Conservation (phyloP, 1,140 invertebrate genomes). For the Phthorimaea operculella region DNA sequence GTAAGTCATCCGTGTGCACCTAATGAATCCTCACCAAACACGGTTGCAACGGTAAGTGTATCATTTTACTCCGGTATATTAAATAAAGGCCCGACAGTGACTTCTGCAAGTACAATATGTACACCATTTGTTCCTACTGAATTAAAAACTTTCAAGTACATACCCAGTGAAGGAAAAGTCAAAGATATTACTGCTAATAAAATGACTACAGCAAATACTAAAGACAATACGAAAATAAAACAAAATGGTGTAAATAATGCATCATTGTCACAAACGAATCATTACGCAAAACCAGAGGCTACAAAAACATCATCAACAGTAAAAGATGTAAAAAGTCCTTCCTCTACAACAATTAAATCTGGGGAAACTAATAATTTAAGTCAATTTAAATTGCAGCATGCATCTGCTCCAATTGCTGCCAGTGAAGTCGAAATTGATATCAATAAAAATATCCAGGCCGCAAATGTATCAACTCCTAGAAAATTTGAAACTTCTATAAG, state of each 20-base stretch:
- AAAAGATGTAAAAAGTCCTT: neutral
- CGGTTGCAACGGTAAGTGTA: too few species aligned
- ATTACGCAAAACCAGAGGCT: neutral
- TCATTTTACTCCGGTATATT: too few species aligned
- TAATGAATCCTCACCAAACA: too few species aligned
- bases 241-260: neutral
- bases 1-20: too few species aligned
- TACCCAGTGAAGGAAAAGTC: too few species aligned
- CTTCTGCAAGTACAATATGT: too few species aligned
- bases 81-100: too few species aligned
- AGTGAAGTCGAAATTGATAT: slow-evolving; percentile 7
- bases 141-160: too few species aligned
- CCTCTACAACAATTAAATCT: neutral
- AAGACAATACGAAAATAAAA: too few species aligned
- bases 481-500: neutral
- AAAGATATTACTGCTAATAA: too few species aligned
- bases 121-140: too few species aligned
- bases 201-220: too few species aligned
- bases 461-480: neutral
- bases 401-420: neutral
- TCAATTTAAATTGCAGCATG: neutral
- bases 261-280: neutral
- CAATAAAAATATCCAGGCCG: slow-evolving; percentile 13
- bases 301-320: neutral
- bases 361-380: neutral